Conservation (phyloP, 2,888 invertebrate species). For the Eustalomyia histrio region DNA sequence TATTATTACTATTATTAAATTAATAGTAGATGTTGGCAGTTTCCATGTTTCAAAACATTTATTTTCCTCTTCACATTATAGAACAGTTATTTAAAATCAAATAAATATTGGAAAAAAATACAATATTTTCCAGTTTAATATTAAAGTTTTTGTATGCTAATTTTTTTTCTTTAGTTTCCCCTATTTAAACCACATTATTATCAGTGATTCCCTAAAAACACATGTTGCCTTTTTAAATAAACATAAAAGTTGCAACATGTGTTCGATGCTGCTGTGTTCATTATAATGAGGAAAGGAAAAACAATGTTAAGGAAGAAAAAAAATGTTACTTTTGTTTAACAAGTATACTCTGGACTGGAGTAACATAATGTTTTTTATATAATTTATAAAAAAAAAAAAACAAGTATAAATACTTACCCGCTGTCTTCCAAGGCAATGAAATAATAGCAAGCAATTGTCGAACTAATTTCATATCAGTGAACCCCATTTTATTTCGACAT, state of each 20-base stretch:
- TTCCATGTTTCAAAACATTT: not conserved
- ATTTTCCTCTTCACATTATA: not conserved
- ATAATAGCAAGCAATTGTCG: no score
- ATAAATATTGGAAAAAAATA: not conserved
- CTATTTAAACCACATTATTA: constrained; percentile 11
- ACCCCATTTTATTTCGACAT: no score
- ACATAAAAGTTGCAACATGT: constrained; percentile 30
- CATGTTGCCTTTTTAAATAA: constrained; percentile 23
- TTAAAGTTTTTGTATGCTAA: not conserved
- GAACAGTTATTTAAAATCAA: not conserved
- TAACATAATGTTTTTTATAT: not conserved
- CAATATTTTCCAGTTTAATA: not conserved
- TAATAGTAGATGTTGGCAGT: not conserved
- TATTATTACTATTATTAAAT: not conserved
- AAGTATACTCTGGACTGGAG: not conserved
- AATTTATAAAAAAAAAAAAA: constrained; percentile 4
- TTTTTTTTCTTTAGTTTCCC: not conserved
- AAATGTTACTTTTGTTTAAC: constrained; percentile 3
- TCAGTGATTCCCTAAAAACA: constrained; percentile 20
- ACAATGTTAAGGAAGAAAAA: not conserved
- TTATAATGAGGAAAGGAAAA: not conserved
- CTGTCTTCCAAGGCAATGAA: no score
- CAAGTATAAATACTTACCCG: not conserved
- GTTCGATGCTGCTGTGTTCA: not conserved
- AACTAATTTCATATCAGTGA: no score